Evolutionary conservation across 2,113 vertebrate genomes (phyloP).

Genomic region (Heterocephalus glaber): DNA sequence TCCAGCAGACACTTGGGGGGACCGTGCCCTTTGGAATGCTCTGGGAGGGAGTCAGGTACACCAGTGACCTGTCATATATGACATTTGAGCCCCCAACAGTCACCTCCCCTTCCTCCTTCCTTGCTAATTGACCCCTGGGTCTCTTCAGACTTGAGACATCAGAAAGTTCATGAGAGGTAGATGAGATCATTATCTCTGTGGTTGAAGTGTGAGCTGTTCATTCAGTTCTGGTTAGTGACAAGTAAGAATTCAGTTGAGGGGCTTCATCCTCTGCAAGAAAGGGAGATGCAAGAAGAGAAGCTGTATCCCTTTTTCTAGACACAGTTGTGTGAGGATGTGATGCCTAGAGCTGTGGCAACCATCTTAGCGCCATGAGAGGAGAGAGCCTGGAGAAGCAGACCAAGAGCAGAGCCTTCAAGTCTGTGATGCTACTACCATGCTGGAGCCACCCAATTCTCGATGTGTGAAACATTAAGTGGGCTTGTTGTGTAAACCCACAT

Average conservation of each 20-base stretch:
- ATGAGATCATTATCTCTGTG: neutral
- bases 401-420: neutral
- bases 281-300: neutral
- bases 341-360: slow-evolving; percentile 19
- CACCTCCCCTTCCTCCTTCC: neutral
- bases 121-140: neutral
- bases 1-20: too few relatives aligned
- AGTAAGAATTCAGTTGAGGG: neutral
- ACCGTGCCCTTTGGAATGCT: neutral
- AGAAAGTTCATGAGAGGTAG: neutral
- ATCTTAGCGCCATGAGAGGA: neutral
- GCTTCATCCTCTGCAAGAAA: neutral
- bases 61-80: neutral
- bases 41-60: neutral
- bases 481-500: neutral
- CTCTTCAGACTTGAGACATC: neutral
- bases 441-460: neutral
- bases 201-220: neutral
- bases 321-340: neutral
- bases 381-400: neutral
- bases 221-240: neutral
- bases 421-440: neutral
- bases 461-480: neutral
- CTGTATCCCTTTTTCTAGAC: neutral
- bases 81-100: neutral